Evolutionary conservation across 2,888 invertebrate species (phyloP), one percentile per base, ranked within the genome.

Genomic region (Watsonalla binaria): DNA sequence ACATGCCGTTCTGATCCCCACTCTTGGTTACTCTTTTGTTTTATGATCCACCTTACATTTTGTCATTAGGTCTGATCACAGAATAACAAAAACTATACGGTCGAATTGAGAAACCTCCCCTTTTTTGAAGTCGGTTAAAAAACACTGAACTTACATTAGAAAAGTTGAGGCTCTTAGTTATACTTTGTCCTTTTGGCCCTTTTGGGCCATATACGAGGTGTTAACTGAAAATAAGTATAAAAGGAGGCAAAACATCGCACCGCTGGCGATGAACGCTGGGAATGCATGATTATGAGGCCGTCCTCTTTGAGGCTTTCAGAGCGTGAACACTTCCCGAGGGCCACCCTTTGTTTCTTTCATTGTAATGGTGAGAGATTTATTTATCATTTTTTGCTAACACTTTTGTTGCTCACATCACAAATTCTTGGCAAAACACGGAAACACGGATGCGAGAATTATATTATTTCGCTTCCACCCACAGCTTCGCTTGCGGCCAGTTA

Each of bases 281-380:
- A 50, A 33, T 54, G 39, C 35, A 50, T 58, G 51, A 59, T 61
- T 62, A 63, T 60, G 66, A 59, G 56, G 58, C 64, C 58, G 59
- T 58, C 47, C 51, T 64, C 54, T 68, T 62, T 66, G 62, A 58
- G 45, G 47, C 50, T 62, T 67, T 67, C 66, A 62, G 69, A 66
- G 57, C 69, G 66, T 68, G 53, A 68, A 62, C 56, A 58, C 58
- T 60, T 63, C 53, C 50, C 34, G 35, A 49, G 14, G 14, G 15
- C 46, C 15, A 48, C 45, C 55, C 51, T 58, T 35, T 13, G 11
- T 11, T 15, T 46, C 35, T 49, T 37, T 46, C 45, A 8, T 14
- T 14, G 35, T 49, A 47, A 47, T 47, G 11, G 42, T 5, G 42
- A 47, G 4, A 35, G 35, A 34, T 47, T 9, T 42, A 42, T 42